phyloP scores from a whole-genome alignment of 2,797 vertebrate species.

The Florisuga fusca region DNA sequence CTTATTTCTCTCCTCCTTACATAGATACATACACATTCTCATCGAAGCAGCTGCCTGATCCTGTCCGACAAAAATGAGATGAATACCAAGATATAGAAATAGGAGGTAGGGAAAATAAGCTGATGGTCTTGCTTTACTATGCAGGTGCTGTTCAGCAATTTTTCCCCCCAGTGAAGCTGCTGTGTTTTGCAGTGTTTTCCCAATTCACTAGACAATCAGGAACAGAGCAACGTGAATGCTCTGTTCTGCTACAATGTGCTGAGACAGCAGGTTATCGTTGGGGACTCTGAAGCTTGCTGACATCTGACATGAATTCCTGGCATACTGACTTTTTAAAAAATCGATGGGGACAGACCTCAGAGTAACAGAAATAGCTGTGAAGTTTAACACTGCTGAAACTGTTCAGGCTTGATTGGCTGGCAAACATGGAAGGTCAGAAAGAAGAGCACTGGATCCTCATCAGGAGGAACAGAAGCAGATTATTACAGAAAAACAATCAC shows the following conservation, averaged over 20 bases:
- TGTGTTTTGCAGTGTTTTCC: slow-evolving; percentile 74
- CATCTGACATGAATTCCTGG: slow-evolving; percentile 80
- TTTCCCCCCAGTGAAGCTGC: slow-evolving; percentile 67
- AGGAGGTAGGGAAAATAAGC: slow-evolving; percentile 43
- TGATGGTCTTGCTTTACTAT: slow-evolving; percentile 75
- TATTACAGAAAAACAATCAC: slow-evolving; percentile 65
- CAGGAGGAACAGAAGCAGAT: slow-evolving; percentile 72
- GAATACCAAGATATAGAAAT: not conserved
- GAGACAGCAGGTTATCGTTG: slow-evolving; percentile 76
- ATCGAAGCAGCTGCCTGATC: not conserved
- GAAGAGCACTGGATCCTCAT: slow-evolving; percentile 69
- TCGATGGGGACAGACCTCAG: slow-evolving; percentile 76
- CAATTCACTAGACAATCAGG: slow-evolving; percentile 77
- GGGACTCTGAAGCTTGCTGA: slow-evolving; percentile 75
- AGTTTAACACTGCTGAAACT: slow-evolving; percentile 74
- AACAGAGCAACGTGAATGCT: slow-evolving; percentile 63
- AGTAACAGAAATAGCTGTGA: slow-evolving; percentile 73
- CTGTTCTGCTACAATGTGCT: slow-evolving; percentile 69
- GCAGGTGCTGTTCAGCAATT: slow-evolving; percentile 74
- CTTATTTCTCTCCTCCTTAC: not conserved
- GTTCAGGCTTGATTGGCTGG: slow-evolving; percentile 72
- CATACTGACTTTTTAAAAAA: slow-evolving; percentile 74
- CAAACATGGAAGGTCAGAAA: slow-evolving; percentile 71
- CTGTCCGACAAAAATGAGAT: slow-evolving; percentile 18
- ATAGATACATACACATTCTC: not conserved